Evolutionary conservation across 2,888 invertebrate species (phyloP).

Genomic region (Sepiola atlantica): DNA sequence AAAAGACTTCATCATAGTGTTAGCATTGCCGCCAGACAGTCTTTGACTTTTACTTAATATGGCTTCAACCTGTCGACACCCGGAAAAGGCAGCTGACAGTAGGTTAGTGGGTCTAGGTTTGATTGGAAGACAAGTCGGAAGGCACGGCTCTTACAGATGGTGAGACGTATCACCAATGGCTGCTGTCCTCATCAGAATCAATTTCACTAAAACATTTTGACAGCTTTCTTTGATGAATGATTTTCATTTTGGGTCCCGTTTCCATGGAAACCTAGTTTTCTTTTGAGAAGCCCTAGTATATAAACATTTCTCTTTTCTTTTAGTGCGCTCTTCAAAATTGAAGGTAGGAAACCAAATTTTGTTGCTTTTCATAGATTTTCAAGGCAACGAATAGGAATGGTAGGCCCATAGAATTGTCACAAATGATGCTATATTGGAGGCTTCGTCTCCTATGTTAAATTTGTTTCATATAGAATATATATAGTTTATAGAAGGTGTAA

Average conservation of each 20-base stretch:
- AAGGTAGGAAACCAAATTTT: no score
- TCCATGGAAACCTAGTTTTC: background rate
- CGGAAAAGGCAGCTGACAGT: background rate
- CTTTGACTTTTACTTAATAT: background rate
- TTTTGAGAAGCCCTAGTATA: background rate
- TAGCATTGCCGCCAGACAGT: background rate
- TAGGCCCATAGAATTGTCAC: no score
- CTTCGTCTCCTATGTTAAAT: no score
- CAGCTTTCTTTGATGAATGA: background rate
- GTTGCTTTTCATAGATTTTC: no score
- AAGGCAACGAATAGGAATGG: no score
- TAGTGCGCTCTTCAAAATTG: background rate
- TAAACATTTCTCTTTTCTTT: slow-evolving; percentile 20
- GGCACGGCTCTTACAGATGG: background rate
- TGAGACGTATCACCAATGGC: background rate
- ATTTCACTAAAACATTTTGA: slow-evolving; percentile 11
- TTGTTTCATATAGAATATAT: no score
- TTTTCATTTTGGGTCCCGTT: background rate
- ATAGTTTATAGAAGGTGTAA: no score
- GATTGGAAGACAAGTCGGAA: background rate
- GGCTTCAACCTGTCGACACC: slow-evolving; percentile 19
- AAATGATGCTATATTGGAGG: no score
- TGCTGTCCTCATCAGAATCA: background rate
- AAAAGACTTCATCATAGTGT: background rate
- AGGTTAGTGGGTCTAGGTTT: background rate